Conservation (phyloP, 2,888 invertebrate genomes). For the Nudaria mundana region DNA sequence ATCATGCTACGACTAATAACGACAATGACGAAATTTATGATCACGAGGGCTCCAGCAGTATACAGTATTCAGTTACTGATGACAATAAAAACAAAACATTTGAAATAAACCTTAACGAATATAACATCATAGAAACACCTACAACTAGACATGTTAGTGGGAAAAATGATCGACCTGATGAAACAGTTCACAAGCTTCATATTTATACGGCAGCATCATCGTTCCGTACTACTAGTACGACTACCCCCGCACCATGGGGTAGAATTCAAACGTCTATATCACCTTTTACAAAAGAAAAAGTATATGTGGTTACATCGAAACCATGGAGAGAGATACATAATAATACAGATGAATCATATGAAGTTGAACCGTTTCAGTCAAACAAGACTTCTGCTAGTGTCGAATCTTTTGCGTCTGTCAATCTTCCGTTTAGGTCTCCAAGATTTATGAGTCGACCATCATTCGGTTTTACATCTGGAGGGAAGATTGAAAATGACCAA, state of each 20-base stretch:
- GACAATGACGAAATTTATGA: conserved; percentile 68
- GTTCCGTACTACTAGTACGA: conserved; percentile 55
- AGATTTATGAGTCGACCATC: conserved; percentile 82
- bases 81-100: conserved; percentile 41
- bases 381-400: conserved; percentile 50
- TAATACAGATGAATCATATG: conserved; percentile 53
- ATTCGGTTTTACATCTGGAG: conserved; percentile 67
- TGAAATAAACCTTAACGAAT: conserved; percentile 49
- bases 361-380: conserved; percentile 53
- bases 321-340: conserved; percentile 69
- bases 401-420: conserved; percentile 45
- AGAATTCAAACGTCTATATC: conserved; percentile 86
- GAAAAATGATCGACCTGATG: conserved; percentile 49
- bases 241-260: conserved; percentile 83
- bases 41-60: conserved; percentile 73
- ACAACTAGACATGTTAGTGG: conserved; percentile 45
- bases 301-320: conserved; percentile 91
- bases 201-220: conserved; percentile 70
- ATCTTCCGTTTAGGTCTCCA: conserved; percentile 68
- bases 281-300: conserved; percentile 88
- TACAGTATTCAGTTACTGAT: conserved; percentile 63
- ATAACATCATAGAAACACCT: conserved; percentile 58
- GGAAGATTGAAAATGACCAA: conserved; percentile 58
- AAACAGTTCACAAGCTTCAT: conserved; percentile 53
- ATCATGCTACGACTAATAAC: conserved; percentile 50